Evolutionary conservation across 2,888 invertebrate species (phyloP).

Genomic region (Hemicrepidius hirtus): DNA sequence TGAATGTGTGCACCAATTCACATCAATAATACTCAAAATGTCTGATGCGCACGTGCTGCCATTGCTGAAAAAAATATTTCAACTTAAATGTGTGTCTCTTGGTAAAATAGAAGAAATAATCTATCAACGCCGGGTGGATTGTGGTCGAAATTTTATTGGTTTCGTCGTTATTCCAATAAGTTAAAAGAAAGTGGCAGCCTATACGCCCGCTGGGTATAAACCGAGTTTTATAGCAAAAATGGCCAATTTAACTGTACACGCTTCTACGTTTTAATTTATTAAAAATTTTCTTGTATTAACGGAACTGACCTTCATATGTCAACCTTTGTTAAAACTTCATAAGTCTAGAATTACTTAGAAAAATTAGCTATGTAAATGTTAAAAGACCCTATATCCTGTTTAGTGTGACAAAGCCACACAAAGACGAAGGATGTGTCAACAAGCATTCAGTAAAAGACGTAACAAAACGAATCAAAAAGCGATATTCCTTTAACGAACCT

Average conservation of each 20-base stretch:
- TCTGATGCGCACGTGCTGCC: slow-evolving; percentile 54
- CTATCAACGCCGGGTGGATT: slow-evolving; percentile 34
- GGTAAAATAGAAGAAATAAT: slow-evolving; percentile 35
- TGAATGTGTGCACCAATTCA: slow-evolving; percentile 56
- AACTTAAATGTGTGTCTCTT: slow-evolving; percentile 33
- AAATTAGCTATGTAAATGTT: slow-evolving; percentile 24
- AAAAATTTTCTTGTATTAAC: slow-evolving; percentile 3
- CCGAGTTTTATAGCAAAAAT: slow-evolving; percentile 2
- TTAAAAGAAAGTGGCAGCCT: slow-evolving; percentile 20
- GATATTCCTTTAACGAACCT: slow-evolving; percentile 58
- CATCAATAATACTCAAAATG: slow-evolving; percentile 60
- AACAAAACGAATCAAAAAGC: slow-evolving; percentile 56
- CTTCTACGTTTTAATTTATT: neutral
- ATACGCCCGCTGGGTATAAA: slow-evolving; percentile 25
- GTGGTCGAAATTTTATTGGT: slow-evolving; percentile 32
- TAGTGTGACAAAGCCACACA: slow-evolving; percentile 29
- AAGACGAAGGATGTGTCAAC: slow-evolving; percentile 54
- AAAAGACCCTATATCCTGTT: slow-evolving; percentile 6
- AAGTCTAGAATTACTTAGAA: neutral
- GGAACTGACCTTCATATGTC: neutral
- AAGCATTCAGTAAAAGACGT: slow-evolving; percentile 56
- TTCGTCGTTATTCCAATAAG: slow-evolving; percentile 26
- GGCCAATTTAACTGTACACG: neutral
- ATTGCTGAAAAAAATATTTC: slow-evolving; percentile 33
- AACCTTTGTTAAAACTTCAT: neutral